phyloP scores from a whole-genome alignment of 2,797 vertebrate genomes.

The Coreius guichenoti region DNA sequence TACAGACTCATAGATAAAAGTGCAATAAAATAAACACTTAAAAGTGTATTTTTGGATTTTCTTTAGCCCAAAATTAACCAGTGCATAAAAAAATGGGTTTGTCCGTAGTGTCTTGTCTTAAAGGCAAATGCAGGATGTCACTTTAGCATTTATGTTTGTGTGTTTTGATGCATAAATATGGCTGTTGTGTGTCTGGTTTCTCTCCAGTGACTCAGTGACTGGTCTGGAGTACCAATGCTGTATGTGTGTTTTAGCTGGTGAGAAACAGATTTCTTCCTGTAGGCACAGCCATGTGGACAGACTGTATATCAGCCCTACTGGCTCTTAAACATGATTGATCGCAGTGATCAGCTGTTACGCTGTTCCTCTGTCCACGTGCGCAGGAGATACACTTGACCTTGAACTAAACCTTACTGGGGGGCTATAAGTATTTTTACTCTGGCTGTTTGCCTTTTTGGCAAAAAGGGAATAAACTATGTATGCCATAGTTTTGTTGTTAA shows the following conservation, averaged over 20 bases:
- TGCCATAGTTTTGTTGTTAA: too few species aligned
- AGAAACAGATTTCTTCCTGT: background rate
- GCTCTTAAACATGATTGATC: conserved; percentile 51
- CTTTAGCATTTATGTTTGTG: background rate
- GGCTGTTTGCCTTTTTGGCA: too few species aligned
- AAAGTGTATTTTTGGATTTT: too few species aligned
- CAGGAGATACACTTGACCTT: too few species aligned
- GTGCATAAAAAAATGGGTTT: too few species aligned
- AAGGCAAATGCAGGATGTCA: background rate
- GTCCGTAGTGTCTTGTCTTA: background rate
- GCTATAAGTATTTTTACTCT: too few species aligned
- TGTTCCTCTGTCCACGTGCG: background rate
- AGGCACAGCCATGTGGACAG: background rate
- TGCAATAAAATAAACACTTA: too few species aligned
- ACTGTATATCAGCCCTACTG: background rate
- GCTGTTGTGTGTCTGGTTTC: background rate
- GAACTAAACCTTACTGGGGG: conserved; percentile 4
- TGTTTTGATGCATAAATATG: background rate
- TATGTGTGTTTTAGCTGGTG: conserved; percentile 2
- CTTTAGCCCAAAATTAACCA: too few species aligned
- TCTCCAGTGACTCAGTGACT: background rate
- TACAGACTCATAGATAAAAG: too few species aligned
- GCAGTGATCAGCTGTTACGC: conserved; percentile 16
- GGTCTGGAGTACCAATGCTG: conserved; percentile 27
- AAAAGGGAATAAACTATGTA: too few species aligned